Conservation (phyloP, 2,888 invertebrate species). For the Pocota personata region DNA sequence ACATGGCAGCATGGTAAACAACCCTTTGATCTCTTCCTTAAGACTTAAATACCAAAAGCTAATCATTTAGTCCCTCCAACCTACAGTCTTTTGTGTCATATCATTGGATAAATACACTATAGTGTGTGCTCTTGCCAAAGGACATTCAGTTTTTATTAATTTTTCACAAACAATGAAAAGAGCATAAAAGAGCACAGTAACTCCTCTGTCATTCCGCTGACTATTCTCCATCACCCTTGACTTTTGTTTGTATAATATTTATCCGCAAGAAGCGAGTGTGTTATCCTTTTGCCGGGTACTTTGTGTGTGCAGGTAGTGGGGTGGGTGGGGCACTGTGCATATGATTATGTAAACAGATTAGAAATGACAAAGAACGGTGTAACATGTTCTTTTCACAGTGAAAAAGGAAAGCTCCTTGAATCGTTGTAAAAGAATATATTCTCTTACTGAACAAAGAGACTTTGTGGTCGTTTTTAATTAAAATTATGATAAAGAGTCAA, state of each 20-base stretch:
- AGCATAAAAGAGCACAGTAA: conserved; percentile 54
- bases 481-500: conserved; percentile 59
- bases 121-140: conserved; percentile 43
- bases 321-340: conserved; percentile 30
- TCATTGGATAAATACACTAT: conserved; percentile 43
- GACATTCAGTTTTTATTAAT: conserved; percentile 67
- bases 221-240: not conserved
- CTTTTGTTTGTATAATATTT: conserved; percentile 34
- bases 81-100: not conserved
- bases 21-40: conserved; percentile 66
- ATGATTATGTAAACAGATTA: conserved; percentile 71
- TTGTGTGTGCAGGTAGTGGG: not conserved
- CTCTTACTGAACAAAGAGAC: conserved; percentile 52
- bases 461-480: conserved; percentile 68
- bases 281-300: conserved; percentile 53
- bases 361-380: conserved; percentile 49
- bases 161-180: conserved; percentile 65
- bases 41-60: conserved; percentile 55
- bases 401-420: conserved; percentile 33
- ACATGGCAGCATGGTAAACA: conserved; percentile 43
- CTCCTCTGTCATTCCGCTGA: conserved; percentile 13
- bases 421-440: conserved; percentile 39
- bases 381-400: conserved; percentile 20
- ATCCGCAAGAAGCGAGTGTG: conserved; percentile 22
- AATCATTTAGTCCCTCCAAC: conserved; percentile 53